Evolutionary conservation across 2,797 vertebrate species (phyloP), one percentile per base, ranked within the genome.

Genomic region (Clarias pachynema): DNA sequence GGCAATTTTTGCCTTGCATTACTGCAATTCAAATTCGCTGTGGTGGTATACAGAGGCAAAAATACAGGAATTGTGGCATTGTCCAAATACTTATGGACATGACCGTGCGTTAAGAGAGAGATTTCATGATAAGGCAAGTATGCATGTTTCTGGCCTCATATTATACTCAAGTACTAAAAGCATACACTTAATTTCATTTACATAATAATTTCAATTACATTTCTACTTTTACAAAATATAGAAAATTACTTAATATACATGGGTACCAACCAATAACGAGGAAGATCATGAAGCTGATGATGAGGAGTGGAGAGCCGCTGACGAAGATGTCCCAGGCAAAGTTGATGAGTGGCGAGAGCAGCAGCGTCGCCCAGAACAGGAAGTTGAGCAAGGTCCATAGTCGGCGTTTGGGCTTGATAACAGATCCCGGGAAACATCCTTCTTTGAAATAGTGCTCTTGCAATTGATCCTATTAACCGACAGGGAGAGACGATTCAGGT

Each of bases 331-430:
- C 98, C 53, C 96, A 95, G 68, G 96, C 97, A 80, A 99, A 99
- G 10, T 96, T 97, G 93, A 99, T 97, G 82, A 99, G 97, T 2
- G 98, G 98, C 0, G 98, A 99, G 18, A 99, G 97, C 77, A 99
- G 96, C 66, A 99, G 69, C 0, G 96, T 97, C 89, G 98, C 98
- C 98, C 98, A 99, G 91, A 96, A 97, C 79, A 99, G 90, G 91
- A 98, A 99, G 91, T 99, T 99, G 40, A 99, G 94, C 87, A 99
- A 95, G 0, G 98, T 97, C 98, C 98, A 99, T 0, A 90, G 95
- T 86, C 98, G 94, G 5, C 98, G 95, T 16, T 84, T 91, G 4
- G 98, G 95, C 86, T 94, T 94, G 88, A 98, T 94, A 87, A 94
- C 95, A 82, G 96, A 90, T 29, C 98, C 98, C 0, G 98, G 98